phyloP scores from a whole-genome alignment of 2,888 invertebrate species.

The Tenthredo mesomela region DNA sequence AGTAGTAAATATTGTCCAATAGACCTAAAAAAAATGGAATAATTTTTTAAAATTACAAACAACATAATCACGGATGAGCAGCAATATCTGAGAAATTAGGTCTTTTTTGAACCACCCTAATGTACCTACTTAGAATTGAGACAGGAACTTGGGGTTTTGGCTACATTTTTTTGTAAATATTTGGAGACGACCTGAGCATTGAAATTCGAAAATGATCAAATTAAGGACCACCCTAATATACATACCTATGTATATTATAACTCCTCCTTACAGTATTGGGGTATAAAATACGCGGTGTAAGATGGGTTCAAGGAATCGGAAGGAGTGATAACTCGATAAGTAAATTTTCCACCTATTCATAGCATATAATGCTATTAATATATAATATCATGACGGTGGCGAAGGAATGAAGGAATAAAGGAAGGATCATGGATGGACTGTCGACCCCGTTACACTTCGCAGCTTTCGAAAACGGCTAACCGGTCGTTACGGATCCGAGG shows the following conservation, averaged over 20 bases:
- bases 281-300: background rate
- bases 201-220: no score
- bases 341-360: background rate
- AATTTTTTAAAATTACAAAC: no score
- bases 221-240: no score
- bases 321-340: background rate
- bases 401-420: background rate
- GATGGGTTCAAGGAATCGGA: background rate
- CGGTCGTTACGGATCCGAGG: conserved; percentile 31
- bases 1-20: no score
- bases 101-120: no score
- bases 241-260: background rate
- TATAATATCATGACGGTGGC: background rate
- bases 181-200: no score
- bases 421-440: background rate
- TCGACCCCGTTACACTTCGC: conserved; percentile 24
- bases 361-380: background rate
- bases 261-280: background rate
- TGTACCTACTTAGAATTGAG: no score
- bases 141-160: no score
- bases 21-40: no score
- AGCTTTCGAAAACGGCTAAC: conserved; percentile 28
- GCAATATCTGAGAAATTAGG: no score
- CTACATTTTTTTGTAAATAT: no score
- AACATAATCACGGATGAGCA: no score